Percentiles rank a stretch among this genome's conserved stretches.
phyloP scores from a whole-genome alignment of 2,113 vertebrate genomes.

The Xiphias gladius region DNA sequence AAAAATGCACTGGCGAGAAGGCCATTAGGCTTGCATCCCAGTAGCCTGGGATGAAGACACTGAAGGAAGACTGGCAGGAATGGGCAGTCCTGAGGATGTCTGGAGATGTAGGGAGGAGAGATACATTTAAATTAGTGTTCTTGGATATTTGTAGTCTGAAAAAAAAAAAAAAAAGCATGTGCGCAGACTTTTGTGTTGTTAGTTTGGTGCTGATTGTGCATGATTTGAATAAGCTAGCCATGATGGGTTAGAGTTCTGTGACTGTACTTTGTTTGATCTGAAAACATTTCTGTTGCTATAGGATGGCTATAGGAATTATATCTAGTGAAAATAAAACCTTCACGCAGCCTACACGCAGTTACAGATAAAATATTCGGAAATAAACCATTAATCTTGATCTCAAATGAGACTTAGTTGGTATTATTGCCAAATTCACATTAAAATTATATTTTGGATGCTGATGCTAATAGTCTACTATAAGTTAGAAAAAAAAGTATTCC shows the following conservation, averaged over 20 bases:
- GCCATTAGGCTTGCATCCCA: neutral
- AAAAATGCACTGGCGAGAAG: slow-evolving; percentile 8
- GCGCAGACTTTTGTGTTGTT: neutral
- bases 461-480: neutral
- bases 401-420: neutral
- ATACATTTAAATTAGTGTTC: slow-evolving; percentile 44
- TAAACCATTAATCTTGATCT: neutral
- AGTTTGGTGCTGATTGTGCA: neutral
- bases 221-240: neutral
- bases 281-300: neutral
- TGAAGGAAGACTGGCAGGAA: slow-evolving; percentile 21
- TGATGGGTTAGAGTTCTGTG: neutral
- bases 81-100: slow-evolving; percentile 27
- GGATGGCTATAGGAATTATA: neutral
- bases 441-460: neutral
- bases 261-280: neutral
- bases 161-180: neutral
- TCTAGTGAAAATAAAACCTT: neutral
- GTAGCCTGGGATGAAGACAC: slow-evolving; percentile 16
- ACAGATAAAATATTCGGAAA: neutral
- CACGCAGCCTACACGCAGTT: neutral
- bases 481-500: neutral
- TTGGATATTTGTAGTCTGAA: slow-evolving; percentile 11
- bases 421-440: neutral
- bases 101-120: slow-evolving; percentile 21